Conservation (phyloP, 2,113 vertebrate species). For the Neomonachus schauinslandi region DNA sequence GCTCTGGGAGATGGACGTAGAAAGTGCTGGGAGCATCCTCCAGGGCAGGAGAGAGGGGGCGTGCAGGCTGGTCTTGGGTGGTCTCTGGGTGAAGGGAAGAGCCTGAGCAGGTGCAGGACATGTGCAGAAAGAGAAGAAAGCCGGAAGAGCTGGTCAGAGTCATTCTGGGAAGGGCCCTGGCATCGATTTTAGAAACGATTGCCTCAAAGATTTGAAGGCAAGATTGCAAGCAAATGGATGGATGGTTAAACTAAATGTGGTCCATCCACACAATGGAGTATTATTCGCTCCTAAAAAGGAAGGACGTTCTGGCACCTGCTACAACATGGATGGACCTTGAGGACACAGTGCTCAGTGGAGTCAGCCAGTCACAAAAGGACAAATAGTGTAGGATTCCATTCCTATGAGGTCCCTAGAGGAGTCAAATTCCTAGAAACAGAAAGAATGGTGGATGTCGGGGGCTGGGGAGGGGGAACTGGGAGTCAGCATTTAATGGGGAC, state of each 20-base stretch:
- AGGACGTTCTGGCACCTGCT: background rate
- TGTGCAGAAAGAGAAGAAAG: too few species aligned
- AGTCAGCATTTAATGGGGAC: background rate
- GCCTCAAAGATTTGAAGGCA: background rate
- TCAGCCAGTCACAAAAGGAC: background rate
- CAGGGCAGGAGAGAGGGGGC: accelerated
- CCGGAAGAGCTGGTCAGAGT: background rate
- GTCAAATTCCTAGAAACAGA: background rate
- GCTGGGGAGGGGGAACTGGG: too few species aligned
- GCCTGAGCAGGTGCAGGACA: background rate
- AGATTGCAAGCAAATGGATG: background rate
- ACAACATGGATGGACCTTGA: background rate
- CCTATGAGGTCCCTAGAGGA: background rate
- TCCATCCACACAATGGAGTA: background rate
- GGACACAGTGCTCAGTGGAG: background rate
- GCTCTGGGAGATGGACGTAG: background rate
- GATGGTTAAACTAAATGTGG: background rate
- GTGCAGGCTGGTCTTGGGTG: too few species aligned
- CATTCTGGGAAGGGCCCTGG: background rate
- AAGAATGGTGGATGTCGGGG: background rate
- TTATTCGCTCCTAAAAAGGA: background rate
- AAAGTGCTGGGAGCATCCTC: too few species aligned
- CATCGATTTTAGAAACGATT: background rate
- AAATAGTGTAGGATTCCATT: background rate
- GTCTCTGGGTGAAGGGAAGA: background rate